Evolutionary conservation across 2,797 vertebrate genomes (phyloP).

Genomic region (Ispidina lecontei): DNA sequence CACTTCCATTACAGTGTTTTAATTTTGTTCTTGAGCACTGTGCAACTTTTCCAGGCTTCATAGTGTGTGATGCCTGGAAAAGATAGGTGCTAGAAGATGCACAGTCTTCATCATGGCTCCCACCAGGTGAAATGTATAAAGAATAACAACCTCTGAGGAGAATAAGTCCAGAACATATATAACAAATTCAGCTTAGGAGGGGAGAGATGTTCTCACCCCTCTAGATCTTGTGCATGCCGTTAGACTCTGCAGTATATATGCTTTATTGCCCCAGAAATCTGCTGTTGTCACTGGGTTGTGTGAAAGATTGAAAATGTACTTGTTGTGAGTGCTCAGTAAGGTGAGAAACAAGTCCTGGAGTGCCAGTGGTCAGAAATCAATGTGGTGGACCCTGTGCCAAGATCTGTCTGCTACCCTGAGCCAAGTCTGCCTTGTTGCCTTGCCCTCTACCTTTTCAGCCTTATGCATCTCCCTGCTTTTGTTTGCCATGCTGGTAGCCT

Average conservation of each 20-base stretch:
- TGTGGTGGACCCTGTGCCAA: neutral
- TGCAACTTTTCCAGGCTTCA: neutral
- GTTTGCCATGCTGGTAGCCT: neutral
- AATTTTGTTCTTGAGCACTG: neutral
- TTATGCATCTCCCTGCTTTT: neutral
- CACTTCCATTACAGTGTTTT: neutral
- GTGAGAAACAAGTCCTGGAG: neutral
- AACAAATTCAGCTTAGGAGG: neutral
- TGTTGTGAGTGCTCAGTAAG: neutral
- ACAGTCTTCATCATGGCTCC: neutral
- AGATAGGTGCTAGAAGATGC: neutral
- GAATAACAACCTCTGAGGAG: neutral
- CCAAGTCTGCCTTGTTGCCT: neutral
- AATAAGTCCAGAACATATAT: too few relatives aligned
- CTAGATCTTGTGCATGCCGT: neutral
- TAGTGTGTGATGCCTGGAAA: neutral
- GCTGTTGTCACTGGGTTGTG: neutral
- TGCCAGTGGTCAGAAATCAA: neutral
- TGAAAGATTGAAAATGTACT: neutral
- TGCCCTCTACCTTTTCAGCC: neutral
- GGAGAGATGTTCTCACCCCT: neutral
- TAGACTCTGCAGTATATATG: neutral
- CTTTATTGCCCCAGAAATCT: neutral
- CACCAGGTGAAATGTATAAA: neutral
- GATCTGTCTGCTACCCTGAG: neutral